Base-by-base conservation (phyloP, 2,888 invertebrate species). In the Apotomis turbidana region DNA sequence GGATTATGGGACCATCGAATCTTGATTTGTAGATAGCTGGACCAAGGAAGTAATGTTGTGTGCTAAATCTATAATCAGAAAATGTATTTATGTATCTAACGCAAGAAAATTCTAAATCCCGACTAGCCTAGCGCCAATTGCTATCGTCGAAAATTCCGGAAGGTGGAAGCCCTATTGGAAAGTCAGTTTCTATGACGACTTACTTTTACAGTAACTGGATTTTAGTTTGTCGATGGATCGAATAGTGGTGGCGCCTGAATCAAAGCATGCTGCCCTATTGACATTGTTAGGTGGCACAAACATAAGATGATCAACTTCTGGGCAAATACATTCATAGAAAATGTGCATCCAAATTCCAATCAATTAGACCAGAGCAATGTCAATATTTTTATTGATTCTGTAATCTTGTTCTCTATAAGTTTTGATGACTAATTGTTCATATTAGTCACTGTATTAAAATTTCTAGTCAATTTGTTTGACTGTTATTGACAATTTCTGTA, bases 271-370 rank as follows among this genome's bases (percentile, higher is more conserved):
- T 71, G 49, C 71, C 71, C 67, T 61, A 49, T 27, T n/a, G 60
- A 71, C 72, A 69, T 15, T 59, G 71, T 63, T 58, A 76, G 87
- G 87, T 89, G 92, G 93, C 92, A 87, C 90, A 93, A 93, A 93
- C 93, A 93, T 91, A 91, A 92, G 93, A 93, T 90, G 86, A 80
- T 85, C 82, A 85, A 93, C 92, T 85, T 93, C 90, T 90, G 92
- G 91, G 92, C 93, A 92, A 87, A 78, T 85, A 81, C 76, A 78
- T 75, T 75, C 74, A 73, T 71, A 27, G 6, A 54, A 63, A 46
- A 63, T 46, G 27, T 46, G 52, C 61, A 71, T 77, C 61, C 68
- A 63, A 41, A 49, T 51, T 54, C 38, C 46, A 27, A 61, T 52
- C 57, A n/a, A 10, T 52, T 72, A 72, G 72, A 72, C 72, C 72